Evolutionary conservation across 1,140 invertebrate species (phyloP).

Genomic region (Ostrea denselamellosa): DNA sequence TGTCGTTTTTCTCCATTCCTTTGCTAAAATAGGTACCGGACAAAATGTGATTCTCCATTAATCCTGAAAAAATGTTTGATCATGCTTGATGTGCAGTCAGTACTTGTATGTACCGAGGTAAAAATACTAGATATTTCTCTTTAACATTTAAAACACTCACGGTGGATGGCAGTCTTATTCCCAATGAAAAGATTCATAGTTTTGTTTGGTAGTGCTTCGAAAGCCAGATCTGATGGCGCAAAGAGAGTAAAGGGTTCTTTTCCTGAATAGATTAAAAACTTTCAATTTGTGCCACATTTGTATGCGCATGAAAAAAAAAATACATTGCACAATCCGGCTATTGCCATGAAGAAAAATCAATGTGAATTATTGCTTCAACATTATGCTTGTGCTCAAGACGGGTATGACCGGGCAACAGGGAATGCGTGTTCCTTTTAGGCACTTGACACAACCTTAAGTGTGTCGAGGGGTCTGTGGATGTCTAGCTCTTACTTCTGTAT

Average conservation of each 20-base stretch:
- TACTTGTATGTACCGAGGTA: background rate
- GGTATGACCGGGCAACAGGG: too few relatives aligned
- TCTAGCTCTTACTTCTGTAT: too few relatives aligned
- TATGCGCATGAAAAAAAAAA: too few relatives aligned
- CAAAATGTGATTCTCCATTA: slow-evolving; percentile 52
- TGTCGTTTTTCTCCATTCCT: slow-evolving; percentile 10
- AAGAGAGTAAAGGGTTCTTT: slow-evolving; percentile 42
- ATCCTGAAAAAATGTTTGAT: too few relatives aligned
- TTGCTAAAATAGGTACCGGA: slow-evolving; percentile 47
- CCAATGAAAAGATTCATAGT: slow-evolving; percentile 28
- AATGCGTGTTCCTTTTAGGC: too few relatives aligned
- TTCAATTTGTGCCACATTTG: too few relatives aligned
- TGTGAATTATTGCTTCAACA: too few relatives aligned
- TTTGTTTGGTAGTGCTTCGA: slow-evolving; percentile 49
- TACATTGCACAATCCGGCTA: too few relatives aligned
- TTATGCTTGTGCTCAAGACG: too few relatives aligned
- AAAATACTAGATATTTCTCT: background rate
- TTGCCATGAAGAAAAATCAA: too few relatives aligned
- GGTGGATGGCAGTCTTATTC: slow-evolving; percentile 44
- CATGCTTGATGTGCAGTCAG: background rate
- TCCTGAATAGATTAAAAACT: background rate
- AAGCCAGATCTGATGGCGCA: slow-evolving; percentile 41
- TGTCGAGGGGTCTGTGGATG: too few relatives aligned
- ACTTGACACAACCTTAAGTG: too few relatives aligned
- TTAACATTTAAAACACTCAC: slow-evolving; percentile 28